Base-by-base conservation (phyloP, 2,113 vertebrate species). In the Entomyzon cyanotis region DNA sequence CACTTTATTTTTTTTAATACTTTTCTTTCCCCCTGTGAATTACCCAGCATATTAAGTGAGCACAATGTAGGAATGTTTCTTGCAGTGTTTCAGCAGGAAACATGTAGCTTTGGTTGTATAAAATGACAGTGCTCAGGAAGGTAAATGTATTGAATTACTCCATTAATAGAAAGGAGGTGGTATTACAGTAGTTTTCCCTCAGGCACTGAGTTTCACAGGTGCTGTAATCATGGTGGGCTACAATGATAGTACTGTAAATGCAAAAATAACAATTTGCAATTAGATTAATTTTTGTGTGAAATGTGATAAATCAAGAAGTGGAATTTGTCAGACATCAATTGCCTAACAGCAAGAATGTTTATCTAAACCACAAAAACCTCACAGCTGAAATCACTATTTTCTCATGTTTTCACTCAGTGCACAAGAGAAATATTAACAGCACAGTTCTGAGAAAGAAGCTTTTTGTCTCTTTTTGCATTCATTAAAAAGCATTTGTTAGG, bases 271-370 rank as follows among this genome's bases (percentile, higher is more conserved):
- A 84, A 73, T 94, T 85, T 94, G 77, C 84, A 91, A 92, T 97
- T 97, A 95, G 70, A 65, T 47, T 55, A 88, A 89, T 96, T 96
- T 95, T 97, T 96, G 68, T 84, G 69, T 94, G 92, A 97, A 94
- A 92, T 87, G 92, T 75, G 84, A 94, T 96, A 94, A 96, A 95
- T 96, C 91, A 95, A 89, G 80, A 42, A 64, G 33, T 74, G 46
- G 78, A 95, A 94, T 94, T 96, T 96, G 90, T 92, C 88, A 84
- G 59, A 24, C 84, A 87, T 87, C 86, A 49, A 11, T 93, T 97
- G 63, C 56, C 39, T 89, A 89, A 88, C 4, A 24, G 79, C 74
- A 84, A 84, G 78, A 97, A 95, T 89, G 73, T 95, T 95, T 94
- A 73, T 92, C 71, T 90, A 78, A 92, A 93, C 71, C 44, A 60